Percentiles rank a stretch among this genome's conserved stretches.
Conservation (phyloP, 2,113 vertebrate species). For the Oenanthe oenanthe region DNA sequence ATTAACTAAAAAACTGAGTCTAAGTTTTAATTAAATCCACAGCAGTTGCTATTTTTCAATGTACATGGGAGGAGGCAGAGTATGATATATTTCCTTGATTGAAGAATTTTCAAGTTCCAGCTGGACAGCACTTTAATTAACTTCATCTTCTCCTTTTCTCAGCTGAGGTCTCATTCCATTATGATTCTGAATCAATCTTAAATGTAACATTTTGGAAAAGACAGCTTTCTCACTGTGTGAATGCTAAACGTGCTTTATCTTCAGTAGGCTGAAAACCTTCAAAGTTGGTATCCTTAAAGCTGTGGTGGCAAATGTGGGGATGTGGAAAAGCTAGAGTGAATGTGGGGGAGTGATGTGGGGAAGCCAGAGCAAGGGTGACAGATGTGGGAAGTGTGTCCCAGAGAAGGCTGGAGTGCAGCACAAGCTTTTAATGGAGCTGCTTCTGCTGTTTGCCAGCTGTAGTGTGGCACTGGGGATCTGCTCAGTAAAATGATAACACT, state of each 20-base stretch:
- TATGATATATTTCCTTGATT: constrained; percentile 23
- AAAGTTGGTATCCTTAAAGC: not conserved
- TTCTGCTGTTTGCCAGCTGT: constrained; percentile 50
- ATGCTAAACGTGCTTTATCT: not conserved
- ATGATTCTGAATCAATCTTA: constrained; percentile 26
- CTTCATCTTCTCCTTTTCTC: constrained; percentile 50
- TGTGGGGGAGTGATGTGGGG: not conserved
- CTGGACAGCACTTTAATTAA: constrained; percentile 59
- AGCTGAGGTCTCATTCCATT: constrained; percentile 21
- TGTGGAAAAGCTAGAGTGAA: not conserved
- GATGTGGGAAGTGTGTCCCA: not conserved
- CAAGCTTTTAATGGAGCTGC: not conserved
- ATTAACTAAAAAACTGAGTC: constrained; percentile 44
- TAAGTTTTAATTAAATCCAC: constrained; percentile 61
- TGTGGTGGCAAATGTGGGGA: not conserved
- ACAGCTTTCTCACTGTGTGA: not conserved
- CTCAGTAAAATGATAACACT: constrained; percentile 27
- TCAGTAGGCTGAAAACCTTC: not conserved
- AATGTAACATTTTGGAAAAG: constrained; percentile 25
- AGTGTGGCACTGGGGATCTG: constrained; percentile 52
- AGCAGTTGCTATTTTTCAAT: constrained; percentile 46
- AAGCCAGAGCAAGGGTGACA: not conserved
- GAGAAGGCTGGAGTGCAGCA: not conserved
- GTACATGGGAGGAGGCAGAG: not conserved
- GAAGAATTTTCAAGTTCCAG: constrained; percentile 51